Evolutionary conservation across 2,888 invertebrate species (phyloP), one percentile per base, ranked within the genome.

Genomic region (Protula sp.): DNA sequence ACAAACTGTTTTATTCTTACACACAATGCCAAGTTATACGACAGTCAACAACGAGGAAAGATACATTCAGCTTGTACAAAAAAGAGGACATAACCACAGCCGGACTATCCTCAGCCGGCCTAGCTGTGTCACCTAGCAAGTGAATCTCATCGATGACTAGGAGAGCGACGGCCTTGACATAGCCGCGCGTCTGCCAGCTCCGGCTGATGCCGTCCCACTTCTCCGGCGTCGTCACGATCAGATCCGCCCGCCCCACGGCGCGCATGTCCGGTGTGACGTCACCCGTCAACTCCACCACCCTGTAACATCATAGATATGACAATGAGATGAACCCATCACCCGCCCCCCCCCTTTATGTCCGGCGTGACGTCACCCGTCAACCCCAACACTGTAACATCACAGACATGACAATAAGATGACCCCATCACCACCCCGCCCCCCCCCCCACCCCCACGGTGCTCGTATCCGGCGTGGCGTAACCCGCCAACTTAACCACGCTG

Each of bases 121-220:
- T n/a, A n/a, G n/a, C n/a, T 38, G 9, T 38, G 9, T 54, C 90
- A 27, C 94, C 97, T 55, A 99, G 84, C 60, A 99, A 83, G 84
- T 99, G 99, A 72, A 99, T 98, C 83, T 99, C 99, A 79, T 99
- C 99, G 67, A 99, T 97, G 30, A 99, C 88, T 65, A 98, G 90
- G 4, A 98, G 84, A 0, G 90, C 88, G 0, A 98, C 94, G 72
- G 92, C 76, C 70, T 82, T 81, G 0, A 99, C 98, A 65, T 98
- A 99, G 79, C 88, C 89, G 70, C 99, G 86, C 0, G 93, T 95
- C 77, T 97, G 94, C 98, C 98, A 99, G 64, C 93, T 94, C 62
- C 98, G 87, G 82, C 94, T 95, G 74, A 99, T 92, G 57, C 98
- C 98, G 82, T 99, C 99, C 99, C 99, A 99, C 81, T 99, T 99